Conservation (phyloP, 2,888 invertebrate species). For the Hydriomena furcata region DNA sequence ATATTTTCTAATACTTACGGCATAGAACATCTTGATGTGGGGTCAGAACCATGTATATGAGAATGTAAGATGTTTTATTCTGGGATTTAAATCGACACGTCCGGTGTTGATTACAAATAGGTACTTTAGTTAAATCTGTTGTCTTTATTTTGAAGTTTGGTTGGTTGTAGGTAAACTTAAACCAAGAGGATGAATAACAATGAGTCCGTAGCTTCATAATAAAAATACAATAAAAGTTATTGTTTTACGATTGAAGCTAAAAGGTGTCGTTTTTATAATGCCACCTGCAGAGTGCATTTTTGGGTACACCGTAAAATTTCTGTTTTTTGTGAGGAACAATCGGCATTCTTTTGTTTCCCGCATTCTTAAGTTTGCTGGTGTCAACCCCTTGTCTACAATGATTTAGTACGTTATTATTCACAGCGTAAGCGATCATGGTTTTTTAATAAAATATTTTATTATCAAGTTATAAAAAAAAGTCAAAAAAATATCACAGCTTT, state of each 20-base stretch:
- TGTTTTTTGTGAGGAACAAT: slow-evolving; percentile 45
- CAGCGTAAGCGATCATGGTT: background rate
- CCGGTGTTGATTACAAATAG: too few species aligned
- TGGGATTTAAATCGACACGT: too few species aligned
- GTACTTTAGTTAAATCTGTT: slow-evolving; percentile 16
- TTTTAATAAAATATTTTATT: background rate
- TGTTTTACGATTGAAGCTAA: slow-evolving; percentile 49
- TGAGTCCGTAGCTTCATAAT: slow-evolving; percentile 13
- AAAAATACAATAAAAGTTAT: slow-evolving; percentile 42
- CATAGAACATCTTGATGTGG: too few species aligned
- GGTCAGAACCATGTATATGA: too few species aligned
- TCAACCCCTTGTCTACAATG: slow-evolving; percentile 57
- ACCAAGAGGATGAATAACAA: slow-evolving; percentile 8
- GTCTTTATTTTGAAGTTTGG: slow-evolving; percentile 9
- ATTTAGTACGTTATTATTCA: slow-evolving; percentile 42
- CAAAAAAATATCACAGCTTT: too few species aligned
- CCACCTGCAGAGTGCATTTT: slow-evolving; percentile 63
- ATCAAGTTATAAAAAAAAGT: background rate
- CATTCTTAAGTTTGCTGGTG: slow-evolving; percentile 39
- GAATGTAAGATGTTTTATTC: too few species aligned
- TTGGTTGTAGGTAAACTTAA: slow-evolving; percentile 8
- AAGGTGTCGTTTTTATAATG: slow-evolving; percentile 55
- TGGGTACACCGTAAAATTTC: slow-evolving; percentile 48
- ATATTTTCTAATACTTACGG: too few species aligned
- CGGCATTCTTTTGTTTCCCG: slow-evolving; percentile 53